These are phyloP conservation scores for Melanotaenia trifasciata DNA, from an alignment of 2,797 vertebrate genomes.

Conservation along the genomic window DNA sequence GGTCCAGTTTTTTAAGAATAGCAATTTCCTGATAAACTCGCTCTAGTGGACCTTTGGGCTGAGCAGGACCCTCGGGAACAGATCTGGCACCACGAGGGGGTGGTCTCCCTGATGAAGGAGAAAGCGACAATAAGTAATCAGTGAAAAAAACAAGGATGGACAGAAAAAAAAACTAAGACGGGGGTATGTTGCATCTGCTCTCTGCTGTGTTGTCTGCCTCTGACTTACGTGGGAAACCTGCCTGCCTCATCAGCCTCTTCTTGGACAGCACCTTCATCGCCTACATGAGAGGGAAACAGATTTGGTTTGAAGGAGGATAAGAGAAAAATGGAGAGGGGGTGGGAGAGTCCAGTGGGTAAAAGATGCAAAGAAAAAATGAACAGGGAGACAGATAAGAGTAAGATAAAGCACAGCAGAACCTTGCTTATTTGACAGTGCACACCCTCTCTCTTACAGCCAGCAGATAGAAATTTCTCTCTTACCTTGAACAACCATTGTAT, in stretches of 20 bases:
- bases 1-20: constrained; percentile 97
- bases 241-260: constrained; percentile 97
- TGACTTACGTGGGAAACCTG: constrained; percentile 96
- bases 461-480: constrained; percentile 6
- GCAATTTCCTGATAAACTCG: constrained; percentile 98
- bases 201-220: constrained; percentile 65
- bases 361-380: constrained; percentile 39
- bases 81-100: constrained; percentile 91
- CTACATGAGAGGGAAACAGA: constrained; percentile 73
- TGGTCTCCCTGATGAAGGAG: constrained; percentile 87
- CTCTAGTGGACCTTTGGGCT: constrained; percentile 92
- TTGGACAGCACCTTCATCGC: constrained; percentile 99
- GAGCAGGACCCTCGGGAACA: constrained; percentile 84
- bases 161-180: constrained; percentile 10
- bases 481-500: constrained; percentile 33
- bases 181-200: constrained; percentile 12
- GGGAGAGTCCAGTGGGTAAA: constrained; percentile 29
- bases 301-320: constrained; percentile 32
- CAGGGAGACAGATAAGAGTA: constrained; percentile 30
- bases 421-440: constrained; percentile 25
- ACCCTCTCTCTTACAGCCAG: constrained; percentile 40
- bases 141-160: neutral
- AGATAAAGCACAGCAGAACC: constrained; percentile 19
- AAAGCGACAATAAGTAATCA: constrained; percentile 3
- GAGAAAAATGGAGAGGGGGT: constrained; percentile 30